Conservation (phyloP, 2,113 vertebrate genomes). For the Oncorhynchus masou region DNA sequence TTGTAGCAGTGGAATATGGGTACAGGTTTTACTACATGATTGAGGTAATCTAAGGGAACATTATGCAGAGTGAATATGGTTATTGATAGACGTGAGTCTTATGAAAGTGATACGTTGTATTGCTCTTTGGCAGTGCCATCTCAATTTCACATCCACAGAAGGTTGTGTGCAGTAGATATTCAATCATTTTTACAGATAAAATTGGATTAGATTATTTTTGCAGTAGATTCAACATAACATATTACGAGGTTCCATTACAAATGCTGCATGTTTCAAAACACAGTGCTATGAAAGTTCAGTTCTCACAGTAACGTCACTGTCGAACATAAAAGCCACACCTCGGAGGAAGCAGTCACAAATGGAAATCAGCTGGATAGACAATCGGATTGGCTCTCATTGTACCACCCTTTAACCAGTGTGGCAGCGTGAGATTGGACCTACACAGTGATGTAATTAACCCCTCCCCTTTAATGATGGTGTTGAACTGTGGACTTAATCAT, state of each 20-base stretch:
- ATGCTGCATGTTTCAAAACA: constrained; percentile 36
- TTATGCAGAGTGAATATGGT: background rate
- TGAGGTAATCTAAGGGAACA: background rate
- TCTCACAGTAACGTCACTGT: constrained; percentile 54
- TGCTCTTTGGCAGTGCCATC: constrained; percentile 5
- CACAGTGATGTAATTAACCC: background rate
- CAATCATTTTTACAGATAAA: too few species aligned
- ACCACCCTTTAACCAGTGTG: background rate
- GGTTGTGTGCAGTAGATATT: constrained; percentile 7
- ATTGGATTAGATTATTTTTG: too few species aligned
- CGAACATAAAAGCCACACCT: constrained; percentile 38
- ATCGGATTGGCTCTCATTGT: background rate
- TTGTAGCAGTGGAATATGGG: too few species aligned
- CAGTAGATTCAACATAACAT: background rate
- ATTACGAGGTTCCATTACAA: constrained; percentile 37
- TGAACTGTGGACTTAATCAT: constrained; percentile 10
- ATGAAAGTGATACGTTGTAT: constrained; percentile 39
- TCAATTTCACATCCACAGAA: constrained; percentile 10
- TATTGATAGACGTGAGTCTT: background rate
- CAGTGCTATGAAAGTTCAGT: constrained; percentile 39
- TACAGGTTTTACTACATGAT: background rate
- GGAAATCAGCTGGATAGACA: constrained; percentile 23
- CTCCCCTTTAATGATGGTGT: constrained; percentile 41
- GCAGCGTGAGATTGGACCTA: background rate
- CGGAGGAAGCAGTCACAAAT: constrained; percentile 14